Evolutionary conservation across 2,113 vertebrate genomes (phyloP).

Genomic region (western clawed frog (Xenopus tropicalis)): DNA sequence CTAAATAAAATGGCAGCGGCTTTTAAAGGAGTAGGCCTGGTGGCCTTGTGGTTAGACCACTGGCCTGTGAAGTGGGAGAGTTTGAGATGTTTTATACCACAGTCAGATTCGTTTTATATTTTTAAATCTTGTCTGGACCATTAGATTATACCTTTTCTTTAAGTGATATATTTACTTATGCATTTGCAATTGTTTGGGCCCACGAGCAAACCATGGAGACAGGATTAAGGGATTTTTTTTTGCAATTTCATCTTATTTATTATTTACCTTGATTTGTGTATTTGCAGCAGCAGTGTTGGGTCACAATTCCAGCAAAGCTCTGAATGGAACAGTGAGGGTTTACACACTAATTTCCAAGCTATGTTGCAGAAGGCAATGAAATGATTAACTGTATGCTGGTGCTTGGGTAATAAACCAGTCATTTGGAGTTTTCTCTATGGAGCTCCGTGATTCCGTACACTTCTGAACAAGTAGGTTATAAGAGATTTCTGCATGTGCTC

Average conservation of each 20-base stretch:
- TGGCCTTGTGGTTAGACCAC: constrained; percentile 37
- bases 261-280: too few relatives aligned
- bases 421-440: too few relatives aligned
- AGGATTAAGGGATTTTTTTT: neutral
- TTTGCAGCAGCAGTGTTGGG: too few relatives aligned
- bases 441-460: too few relatives aligned
- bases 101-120: constrained; percentile 29
- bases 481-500: too few relatives aligned
- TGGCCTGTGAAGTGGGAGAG: constrained; percentile 35
- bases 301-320: too few relatives aligned
- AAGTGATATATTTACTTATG: constrained; percentile 12
- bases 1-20: constrained; percentile 35
- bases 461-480: too few relatives aligned
- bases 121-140: constrained; percentile 29
- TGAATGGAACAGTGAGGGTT: too few relatives aligned
- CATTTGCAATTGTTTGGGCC: neutral
- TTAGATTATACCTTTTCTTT: constrained; percentile 11
- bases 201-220: neutral
- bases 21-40: constrained; percentile 19
- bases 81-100: constrained; percentile 21
- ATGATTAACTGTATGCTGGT: too few relatives aligned
- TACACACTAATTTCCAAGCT: too few relatives aligned
- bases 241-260: neutral
- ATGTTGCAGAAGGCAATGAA: too few relatives aligned
- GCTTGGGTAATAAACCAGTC: too few relatives aligned